Percentiles rank a stretch among this genome's conserved stretches.
Evolutionary conservation across 2,888 invertebrate genomes (phyloP).

Genomic region (Nomada fabriciana): DNA sequence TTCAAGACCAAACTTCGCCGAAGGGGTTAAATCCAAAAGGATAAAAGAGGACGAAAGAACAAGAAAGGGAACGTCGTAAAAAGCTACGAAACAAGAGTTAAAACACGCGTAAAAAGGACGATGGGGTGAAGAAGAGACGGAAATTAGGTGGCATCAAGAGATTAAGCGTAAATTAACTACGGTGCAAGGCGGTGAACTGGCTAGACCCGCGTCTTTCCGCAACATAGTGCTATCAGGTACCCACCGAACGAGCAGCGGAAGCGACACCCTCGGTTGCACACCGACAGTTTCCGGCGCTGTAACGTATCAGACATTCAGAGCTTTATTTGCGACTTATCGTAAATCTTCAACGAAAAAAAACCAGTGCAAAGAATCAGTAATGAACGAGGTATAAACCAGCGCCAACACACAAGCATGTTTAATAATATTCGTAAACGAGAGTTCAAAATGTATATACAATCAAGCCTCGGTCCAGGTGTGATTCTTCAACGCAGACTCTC

Average conservation of each 20-base stretch:
- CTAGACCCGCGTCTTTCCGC: slow-evolving; percentile 28
- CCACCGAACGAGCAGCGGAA: slow-evolving; percentile 57
- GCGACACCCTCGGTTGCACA: slow-evolving; percentile 37
- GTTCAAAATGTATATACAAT: slow-evolving; percentile 33
- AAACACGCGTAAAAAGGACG: not conserved
- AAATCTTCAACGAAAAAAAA: slow-evolving; percentile 61
- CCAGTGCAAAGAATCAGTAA: slow-evolving; percentile 38
- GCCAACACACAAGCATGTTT: slow-evolving; percentile 34
- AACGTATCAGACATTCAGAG: slow-evolving; percentile 68
- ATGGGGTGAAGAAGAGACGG: slow-evolving; percentile 12
- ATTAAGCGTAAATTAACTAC: slow-evolving; percentile 63
- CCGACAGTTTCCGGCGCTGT: slow-evolving; percentile 56
- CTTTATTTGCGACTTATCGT: slow-evolving; percentile 62
- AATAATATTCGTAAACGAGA: slow-evolving; percentile 38
- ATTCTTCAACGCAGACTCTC: slow-evolving; percentile 28
- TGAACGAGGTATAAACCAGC: slow-evolving; percentile 20
- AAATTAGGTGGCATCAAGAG: slow-evolving; percentile 53
- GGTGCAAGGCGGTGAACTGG: slow-evolving; percentile 20
- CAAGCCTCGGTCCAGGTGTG: slow-evolving; percentile 18
- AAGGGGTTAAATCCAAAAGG: not conserved
- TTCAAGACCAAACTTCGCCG: not conserved
- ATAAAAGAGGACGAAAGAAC: no score
- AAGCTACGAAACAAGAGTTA: not conserved
- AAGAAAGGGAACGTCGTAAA: not conserved
- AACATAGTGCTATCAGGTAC: slow-evolving; percentile 63